Evolutionary conservation across 2,113 vertebrate genomes (phyloP).

Genomic region (Oryzias javanicus): DNA sequence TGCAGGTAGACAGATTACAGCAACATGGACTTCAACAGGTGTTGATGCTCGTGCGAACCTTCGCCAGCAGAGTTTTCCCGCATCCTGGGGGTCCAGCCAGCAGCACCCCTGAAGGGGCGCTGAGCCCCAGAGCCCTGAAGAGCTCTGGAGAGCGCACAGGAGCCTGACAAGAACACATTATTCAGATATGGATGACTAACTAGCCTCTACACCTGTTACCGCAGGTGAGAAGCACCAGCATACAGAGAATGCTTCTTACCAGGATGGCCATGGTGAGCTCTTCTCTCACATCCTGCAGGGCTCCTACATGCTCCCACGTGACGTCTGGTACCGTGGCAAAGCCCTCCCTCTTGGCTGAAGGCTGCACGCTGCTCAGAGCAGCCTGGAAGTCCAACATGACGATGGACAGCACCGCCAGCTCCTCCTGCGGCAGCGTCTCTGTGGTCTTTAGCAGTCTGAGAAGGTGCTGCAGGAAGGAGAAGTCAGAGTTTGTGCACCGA

Average conservation of each 20-base stretch:
- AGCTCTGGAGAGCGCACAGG: slow-evolving; percentile 88
- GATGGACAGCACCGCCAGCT: slow-evolving; percentile 84
- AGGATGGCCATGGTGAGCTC: slow-evolving; percentile 97
- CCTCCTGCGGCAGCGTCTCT: slow-evolving; percentile 78
- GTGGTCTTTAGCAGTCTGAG: slow-evolving; percentile 80
- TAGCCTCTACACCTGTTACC: no score
- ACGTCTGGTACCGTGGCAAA: slow-evolving; percentile 95
- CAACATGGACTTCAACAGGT: background rate
- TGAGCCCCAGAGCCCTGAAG: slow-evolving; percentile 88
- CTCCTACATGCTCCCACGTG: slow-evolving; percentile 93
- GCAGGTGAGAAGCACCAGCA: no score
- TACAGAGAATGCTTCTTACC: slow-evolving; percentile 68
- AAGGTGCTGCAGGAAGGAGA: slow-evolving; percentile 71
- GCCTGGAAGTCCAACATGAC: slow-evolving; percentile 88
- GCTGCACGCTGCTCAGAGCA: slow-evolving; percentile 86
- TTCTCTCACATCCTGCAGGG: slow-evolving; percentile 89
- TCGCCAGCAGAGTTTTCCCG: slow-evolving; percentile 93
- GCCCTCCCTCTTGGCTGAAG: slow-evolving; percentile 96
- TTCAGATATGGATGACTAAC: no score
- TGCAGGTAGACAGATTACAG: no score
- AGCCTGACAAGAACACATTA: slow-evolving; percentile 74
- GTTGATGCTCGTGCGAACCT: slow-evolving; percentile 71
- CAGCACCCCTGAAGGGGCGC: slow-evolving; percentile 88
- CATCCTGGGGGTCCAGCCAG: slow-evolving; percentile 96
- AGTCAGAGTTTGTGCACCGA: no score